A percentile compares a stretch with the other conserved stretches of the same genome.
Conservation (phyloP, 2,113 vertebrate species). For the Theristicus caerulescens region DNA sequence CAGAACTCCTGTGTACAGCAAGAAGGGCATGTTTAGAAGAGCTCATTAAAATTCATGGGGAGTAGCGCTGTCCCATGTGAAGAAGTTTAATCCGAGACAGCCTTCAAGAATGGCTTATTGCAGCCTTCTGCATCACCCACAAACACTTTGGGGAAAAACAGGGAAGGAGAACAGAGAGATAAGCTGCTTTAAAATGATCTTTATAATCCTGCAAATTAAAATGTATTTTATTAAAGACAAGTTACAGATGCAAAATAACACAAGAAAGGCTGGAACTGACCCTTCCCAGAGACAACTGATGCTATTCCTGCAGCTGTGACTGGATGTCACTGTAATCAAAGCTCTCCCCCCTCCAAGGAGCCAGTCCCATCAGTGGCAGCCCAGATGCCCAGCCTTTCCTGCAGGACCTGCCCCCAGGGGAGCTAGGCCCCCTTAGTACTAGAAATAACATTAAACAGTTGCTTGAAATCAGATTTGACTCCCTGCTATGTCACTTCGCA, state of each 20-base stretch:
- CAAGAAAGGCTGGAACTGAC: neutral
- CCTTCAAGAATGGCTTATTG: neutral
- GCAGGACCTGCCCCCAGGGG: neutral
- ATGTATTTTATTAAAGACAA: neutral
- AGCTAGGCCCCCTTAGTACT: neutral
- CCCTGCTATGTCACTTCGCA: neutral
- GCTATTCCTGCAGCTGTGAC: neutral
- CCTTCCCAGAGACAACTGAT: neutral
- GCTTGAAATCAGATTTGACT: neutral
- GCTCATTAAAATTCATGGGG: neutral
- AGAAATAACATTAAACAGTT: neutral
- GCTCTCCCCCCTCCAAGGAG: neutral
- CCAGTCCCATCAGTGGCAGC: neutral
- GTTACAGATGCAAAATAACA: neutral
- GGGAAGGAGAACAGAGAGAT: neutral
- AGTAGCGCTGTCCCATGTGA: neutral
- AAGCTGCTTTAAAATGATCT: slow-evolving; percentile 33
- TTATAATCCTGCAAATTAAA: slow-evolving; percentile 26
- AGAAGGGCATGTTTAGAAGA: neutral
- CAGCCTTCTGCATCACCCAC: neutral
- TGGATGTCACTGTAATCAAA: neutral
- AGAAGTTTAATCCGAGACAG: neutral
- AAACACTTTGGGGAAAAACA: neutral
- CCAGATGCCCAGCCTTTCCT: neutral
- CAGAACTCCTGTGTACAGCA: rapidly evolving